Conservation (phyloP, 2,888 invertebrate species). For the Magallana nippona region DNA sequence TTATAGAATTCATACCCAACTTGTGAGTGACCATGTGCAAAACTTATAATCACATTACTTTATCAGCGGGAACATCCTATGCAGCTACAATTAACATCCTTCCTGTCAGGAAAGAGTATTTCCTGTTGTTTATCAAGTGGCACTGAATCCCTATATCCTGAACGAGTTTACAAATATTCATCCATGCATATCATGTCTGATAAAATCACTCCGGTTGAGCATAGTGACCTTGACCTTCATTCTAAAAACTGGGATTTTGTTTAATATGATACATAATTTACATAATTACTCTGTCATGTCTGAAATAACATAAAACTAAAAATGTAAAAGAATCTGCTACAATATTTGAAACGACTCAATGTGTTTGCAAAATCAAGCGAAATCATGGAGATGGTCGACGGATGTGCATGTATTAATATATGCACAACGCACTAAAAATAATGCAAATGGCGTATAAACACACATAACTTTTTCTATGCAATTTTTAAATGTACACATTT, state of each 20-base stretch:
- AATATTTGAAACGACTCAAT: background rate
- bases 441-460: background rate
- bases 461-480: background rate
- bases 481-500: background rate
- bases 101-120: constrained; percentile 21
- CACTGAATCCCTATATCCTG: background rate
- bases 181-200: constrained; percentile 21
- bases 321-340: background rate
- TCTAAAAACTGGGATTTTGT: background rate
- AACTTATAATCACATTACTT: background rate
- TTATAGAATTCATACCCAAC: no score
- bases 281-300: background rate
- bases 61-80: constrained; percentile 23
- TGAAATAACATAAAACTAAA: background rate
- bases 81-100: constrained; percentile 26
- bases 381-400: constrained; percentile 3
- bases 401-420: constrained; percentile 1
- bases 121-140: constrained; percentile 11
- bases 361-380: background rate
- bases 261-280: background rate
- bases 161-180: constrained; percentile 20
- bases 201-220: background rate
- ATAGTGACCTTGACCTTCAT: constrained; percentile 18
- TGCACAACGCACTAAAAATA: background rate
- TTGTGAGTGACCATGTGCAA: background rate